phyloP scores from a whole-genome alignment of 2,888 invertebrate genomes.

The Invenusta paracnida region DNA sequence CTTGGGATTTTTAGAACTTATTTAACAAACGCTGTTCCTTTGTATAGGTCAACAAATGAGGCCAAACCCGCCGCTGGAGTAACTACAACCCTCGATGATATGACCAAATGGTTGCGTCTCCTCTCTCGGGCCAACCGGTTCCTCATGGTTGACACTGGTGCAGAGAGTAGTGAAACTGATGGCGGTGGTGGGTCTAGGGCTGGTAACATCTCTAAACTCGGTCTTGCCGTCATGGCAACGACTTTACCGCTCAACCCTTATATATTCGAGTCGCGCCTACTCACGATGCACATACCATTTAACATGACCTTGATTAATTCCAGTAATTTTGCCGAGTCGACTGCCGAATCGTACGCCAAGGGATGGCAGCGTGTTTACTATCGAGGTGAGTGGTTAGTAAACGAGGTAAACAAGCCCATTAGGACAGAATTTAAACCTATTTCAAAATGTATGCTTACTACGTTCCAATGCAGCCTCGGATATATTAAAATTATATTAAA shows the following conservation, averaged over 20 bases:
- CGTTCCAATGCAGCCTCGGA: too few relatives aligned
- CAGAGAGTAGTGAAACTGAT: neutral
- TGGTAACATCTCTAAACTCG: too few relatives aligned
- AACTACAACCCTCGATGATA: neutral
- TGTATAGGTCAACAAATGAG: neutral
- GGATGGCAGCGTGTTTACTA: neutral
- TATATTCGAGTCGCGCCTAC: neutral
- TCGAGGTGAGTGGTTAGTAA: neutral
- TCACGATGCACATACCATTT: neutral
- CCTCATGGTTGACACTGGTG: neutral
- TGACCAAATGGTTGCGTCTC: neutral
- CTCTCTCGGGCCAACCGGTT: neutral
- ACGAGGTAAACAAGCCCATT: neutral
- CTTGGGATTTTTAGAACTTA: too few relatives aligned
- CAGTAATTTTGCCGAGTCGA: neutral
- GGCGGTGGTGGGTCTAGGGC: too few relatives aligned
- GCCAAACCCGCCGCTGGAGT: neutral
- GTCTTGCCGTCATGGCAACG: neutral
- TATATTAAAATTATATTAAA: too few relatives aligned
- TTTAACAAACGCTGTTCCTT: too few relatives aligned
- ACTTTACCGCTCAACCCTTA: neutral
- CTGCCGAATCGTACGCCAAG: neutral
- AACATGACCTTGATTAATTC: neutral
- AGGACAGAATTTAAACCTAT: too few relatives aligned
- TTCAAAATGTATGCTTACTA: too few relatives aligned